Conservation (phyloP, 2,797 vertebrate genomes). For the Premnoplex brunnescens region DNA sequence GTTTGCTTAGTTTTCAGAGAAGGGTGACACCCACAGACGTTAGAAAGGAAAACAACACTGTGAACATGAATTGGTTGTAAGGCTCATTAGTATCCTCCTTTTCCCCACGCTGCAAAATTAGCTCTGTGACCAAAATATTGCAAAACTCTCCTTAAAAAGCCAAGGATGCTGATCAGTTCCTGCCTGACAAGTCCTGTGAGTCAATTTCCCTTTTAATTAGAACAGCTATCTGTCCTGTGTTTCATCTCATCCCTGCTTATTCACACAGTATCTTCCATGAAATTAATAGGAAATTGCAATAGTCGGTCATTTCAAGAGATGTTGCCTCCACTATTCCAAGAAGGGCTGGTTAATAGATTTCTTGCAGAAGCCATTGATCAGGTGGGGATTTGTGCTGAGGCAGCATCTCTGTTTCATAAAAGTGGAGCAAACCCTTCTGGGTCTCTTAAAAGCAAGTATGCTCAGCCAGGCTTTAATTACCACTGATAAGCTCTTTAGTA, state of each 20-base stretch:
- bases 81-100: not conserved
- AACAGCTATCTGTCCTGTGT: not conserved
- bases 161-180: not conserved
- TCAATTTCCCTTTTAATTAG: not conserved
- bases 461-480: constrained; percentile 14
- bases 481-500: not conserved
- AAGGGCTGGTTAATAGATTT: not conserved
- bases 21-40: not conserved
- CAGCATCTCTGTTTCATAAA: not conserved
- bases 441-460: not conserved
- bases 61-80: not conserved
- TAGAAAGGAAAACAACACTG: not conserved
- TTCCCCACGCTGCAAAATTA: not conserved
- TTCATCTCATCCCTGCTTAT: not conserved
- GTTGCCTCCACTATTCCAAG: not conserved
- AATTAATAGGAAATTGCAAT: not conserved
- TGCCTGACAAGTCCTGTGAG: not conserved
- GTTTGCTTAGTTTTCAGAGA: not conserved
- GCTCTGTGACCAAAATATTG: not conserved
- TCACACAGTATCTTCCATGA: not conserved
- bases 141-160: not conserved
- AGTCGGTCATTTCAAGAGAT: not conserved
- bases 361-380: constrained; percentile 1
- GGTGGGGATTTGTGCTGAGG: not conserved
- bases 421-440: not conserved